These are phyloP conservation scores for Clarias gariepinus DNA, from an alignment of 2,113 vertebrate genomes.

Conservation along the genomic window DNA sequence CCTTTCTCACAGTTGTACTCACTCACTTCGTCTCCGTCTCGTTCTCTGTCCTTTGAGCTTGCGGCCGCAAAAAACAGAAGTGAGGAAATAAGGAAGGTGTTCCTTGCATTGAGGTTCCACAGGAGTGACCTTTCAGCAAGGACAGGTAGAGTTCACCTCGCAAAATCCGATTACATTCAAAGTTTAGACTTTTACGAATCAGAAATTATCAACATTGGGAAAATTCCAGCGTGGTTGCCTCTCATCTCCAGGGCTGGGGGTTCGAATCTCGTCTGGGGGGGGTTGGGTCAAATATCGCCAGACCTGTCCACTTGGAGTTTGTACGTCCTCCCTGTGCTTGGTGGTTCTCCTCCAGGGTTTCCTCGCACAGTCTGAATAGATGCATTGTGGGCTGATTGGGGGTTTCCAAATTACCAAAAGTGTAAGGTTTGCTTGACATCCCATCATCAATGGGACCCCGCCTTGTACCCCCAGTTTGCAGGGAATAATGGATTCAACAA, in stretches of 20 bases:
- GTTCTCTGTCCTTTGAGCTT: not conserved
- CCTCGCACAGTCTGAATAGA: too few relatives aligned
- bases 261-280: too few relatives aligned
- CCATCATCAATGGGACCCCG: too few relatives aligned
- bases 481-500: not conserved
- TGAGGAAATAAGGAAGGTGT: not conserved
- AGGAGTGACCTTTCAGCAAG: slow-evolving; percentile 5
- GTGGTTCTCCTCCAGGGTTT: too few relatives aligned
- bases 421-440: too few relatives aligned
- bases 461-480: too few relatives aligned
- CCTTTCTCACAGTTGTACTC: not conserved
- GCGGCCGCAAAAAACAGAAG: not conserved
- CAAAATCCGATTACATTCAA: not conserved
- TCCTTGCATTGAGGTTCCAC: not conserved
- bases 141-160: not conserved
- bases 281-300: too few relatives aligned
- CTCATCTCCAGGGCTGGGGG: too few relatives aligned
- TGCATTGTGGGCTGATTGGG: too few relatives aligned
- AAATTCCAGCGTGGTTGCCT: not conserved
- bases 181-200: not conserved
- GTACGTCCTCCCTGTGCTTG: too few relatives aligned
- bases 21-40: slow-evolving; percentile 11
- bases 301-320: too few relatives aligned
- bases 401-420: too few relatives aligned
- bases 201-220: not conserved